Conservation (phyloP, 30 jellyfish, hydroid and myxozoan species). For the Cassiopea xamachana region DNA sequence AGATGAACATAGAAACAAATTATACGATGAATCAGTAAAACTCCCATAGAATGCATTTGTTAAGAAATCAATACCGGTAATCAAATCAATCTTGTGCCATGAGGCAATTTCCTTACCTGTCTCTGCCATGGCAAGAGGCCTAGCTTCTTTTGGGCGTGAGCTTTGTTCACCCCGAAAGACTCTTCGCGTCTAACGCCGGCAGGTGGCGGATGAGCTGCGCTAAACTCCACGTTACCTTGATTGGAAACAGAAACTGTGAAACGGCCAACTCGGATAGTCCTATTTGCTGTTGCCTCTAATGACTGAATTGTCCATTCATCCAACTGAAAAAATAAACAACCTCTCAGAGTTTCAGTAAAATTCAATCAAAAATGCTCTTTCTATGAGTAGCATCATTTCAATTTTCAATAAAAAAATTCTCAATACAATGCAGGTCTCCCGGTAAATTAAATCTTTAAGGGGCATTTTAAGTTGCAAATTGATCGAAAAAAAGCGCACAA, state of each 20-base stretch:
- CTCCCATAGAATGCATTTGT: too few species aligned
- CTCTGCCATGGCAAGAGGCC: constrained; percentile 79
- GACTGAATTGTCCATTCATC: constrained; percentile 98
- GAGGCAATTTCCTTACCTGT: constrained; percentile 39
- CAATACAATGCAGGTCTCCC: too few species aligned
- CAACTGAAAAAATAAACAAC: constrained; percentile 35
- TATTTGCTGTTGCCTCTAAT: constrained; percentile 95
- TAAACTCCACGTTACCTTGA: constrained; percentile 76
- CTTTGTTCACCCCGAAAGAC: constrained; percentile 48
- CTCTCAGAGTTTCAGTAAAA: not conserved
- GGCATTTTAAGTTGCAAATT: too few species aligned
- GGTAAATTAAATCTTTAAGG: too few species aligned
- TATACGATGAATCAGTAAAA: not conserved
- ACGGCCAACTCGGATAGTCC: constrained; percentile 95
- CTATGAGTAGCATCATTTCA: too few species aligned
- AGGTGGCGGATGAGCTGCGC: constrained; percentile 39
- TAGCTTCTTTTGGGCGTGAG: constrained; percentile 66
- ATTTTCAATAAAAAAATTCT: too few species aligned
- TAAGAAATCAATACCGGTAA: too few species aligned
- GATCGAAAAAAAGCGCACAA: too few species aligned
- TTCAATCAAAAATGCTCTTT: too few species aligned
- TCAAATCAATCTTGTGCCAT: too few species aligned
- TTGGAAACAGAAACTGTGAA: constrained; percentile 87
- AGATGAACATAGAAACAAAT: not conserved
- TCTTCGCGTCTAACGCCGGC: constrained; percentile 53